Percentiles rank a stretch among this genome's conserved stretches.
Conservation (phyloP, 2,888 invertebrate genomes). For the Dioctria linearis region DNA sequence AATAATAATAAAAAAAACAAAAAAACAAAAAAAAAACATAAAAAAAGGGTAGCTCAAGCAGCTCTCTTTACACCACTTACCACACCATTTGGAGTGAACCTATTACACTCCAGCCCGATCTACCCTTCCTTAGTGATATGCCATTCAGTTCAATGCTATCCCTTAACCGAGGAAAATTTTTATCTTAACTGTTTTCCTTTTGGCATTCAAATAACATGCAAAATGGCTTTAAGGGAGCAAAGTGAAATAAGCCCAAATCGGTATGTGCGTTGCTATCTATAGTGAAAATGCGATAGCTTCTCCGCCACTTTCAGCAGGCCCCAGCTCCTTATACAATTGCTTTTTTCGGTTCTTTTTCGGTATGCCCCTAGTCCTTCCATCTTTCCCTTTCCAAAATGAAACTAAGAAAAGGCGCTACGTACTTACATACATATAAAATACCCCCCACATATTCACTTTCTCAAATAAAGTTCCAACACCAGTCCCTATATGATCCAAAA, state of each 20-base stretch:
- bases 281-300: conserved; percentile 40
- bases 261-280: conserved; percentile 52
- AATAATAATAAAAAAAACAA: conserved; percentile 27
- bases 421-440: conserved; percentile 22
- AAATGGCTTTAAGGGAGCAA: conserved; percentile 61
- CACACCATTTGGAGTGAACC: background rate
- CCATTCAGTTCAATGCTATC: conserved; percentile 46
- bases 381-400: background rate
- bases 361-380: background rate
- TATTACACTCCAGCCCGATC: conserved; percentile 10
- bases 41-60: conserved; percentile 10
- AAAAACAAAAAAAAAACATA: background rate
- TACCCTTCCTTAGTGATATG: conserved; percentile 18
- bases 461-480: conserved; percentile 28
- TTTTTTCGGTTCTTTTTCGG: conserved; percentile 20
- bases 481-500: conserved; percentile 43
- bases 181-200: conserved; percentile 57
- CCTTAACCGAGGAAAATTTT: conserved; percentile 49
- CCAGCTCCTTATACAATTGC: conserved; percentile 26
- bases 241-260: conserved; percentile 60
- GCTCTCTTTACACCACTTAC: conserved; percentile 1
- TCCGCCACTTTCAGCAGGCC: conserved; percentile 24
- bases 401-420: conserved; percentile 22
- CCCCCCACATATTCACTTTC: conserved; percentile 35
- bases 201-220: conserved; percentile 62